Base-by-base conservation (phyloP, 2,888 invertebrate genomes). In the Leptinotarsa peninsularis region DNA sequence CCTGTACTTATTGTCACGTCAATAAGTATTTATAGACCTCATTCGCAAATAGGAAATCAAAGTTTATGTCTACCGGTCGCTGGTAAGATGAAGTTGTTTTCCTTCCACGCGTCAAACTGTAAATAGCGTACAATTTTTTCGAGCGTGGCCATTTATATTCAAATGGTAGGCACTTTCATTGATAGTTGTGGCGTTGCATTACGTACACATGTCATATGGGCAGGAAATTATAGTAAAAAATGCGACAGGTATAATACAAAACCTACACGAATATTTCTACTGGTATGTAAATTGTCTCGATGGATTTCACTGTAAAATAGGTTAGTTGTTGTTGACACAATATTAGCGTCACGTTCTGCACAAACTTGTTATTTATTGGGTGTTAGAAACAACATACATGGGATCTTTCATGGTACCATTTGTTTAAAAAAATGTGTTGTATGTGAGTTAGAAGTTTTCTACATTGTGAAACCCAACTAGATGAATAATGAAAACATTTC, bases 121-220 rank as follows among this genome's bases (percentile, higher is more conserved):
- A 63, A 63, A 63, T 63, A 27, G 63, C 63, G 63, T 63, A 43
- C 27, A 17, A 27, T 27, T 54, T 68, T 52, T 68, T 27, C 33
- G n/a, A 68, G n/a, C n/a, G 4, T 27, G 18, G 4, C 52, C 56
- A 69, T 69, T 69, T 43, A 69, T 56, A 69, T 69, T 69, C 69
- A 56, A 50, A 43, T 56, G 13, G 69, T 69, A 69, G 69, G 69
- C 18, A 56, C 27, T 69, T 56, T 43, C 69, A 69, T 69, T 69
- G 69, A 69, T 54, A 56, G 23, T 21, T 54, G 52, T 52, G 27
- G 50, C 27, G 27, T 50, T 68, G 49, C 54, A 52, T 63, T 5
- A 15, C 5, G n/a, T 43, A 43, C 33, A 63, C 63, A 43, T 33
- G 63, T 63, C 43, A 63, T 33, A 23, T 14, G 63, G n/a, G 7